Conservation (phyloP, 2,888 invertebrate genomes). For the Drosophila kanekoi region DNA sequence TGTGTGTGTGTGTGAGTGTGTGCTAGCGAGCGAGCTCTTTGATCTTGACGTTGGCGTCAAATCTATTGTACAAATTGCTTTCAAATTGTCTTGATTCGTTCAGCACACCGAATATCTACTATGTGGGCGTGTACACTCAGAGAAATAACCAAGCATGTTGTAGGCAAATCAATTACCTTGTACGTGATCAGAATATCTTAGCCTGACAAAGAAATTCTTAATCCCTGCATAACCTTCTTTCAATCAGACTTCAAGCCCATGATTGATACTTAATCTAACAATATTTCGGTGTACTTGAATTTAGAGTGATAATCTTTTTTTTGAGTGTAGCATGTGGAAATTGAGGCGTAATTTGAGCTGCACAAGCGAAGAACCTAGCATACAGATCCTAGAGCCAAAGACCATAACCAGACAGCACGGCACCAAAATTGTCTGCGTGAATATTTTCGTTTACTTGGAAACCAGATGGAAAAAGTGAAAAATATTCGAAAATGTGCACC, state of each 20-base stretch:
- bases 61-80: constrained; percentile 53
- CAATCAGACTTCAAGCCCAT: not conserved
- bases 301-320: not conserved
- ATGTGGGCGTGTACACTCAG: constrained; percentile 1
- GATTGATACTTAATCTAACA: not conserved
- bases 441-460: constrained; percentile 61
- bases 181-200: no score
- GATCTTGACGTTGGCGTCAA: constrained; percentile 43
- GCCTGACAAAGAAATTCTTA: no score
- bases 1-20: no score
- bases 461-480: constrained; percentile 73
- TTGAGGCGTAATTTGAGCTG: constrained; percentile 46
- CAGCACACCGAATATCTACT: constrained; percentile 3
- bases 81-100: constrained; percentile 62
- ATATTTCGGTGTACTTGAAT: not conserved
- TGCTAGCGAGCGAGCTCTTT: constrained; percentile 36
- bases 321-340: constrained; percentile 23
- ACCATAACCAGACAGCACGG: constrained; percentile 68
- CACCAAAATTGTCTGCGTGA: constrained; percentile 60
- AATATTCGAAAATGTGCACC: constrained; percentile 1
- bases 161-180: no score
- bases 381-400: constrained; percentile 15
- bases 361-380: constrained; percentile 1
- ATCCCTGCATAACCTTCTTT: no score
- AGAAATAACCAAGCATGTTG: not conserved